Conservation (phyloP, 2,888 invertebrate species). For the Globia sparganii region DNA sequence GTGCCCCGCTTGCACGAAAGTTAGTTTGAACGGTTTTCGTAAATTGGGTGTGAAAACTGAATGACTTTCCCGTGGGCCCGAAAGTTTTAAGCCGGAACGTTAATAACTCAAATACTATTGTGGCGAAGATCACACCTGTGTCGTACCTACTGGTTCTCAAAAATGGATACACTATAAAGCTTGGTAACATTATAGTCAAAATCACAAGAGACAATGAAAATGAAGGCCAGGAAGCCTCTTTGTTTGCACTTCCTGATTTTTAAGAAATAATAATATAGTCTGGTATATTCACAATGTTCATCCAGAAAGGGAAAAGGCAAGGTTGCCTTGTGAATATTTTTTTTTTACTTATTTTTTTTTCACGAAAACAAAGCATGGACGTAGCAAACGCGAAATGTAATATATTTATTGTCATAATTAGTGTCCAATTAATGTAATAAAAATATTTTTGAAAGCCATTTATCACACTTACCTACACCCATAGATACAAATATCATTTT, state of each 20-base stretch:
- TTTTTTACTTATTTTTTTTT: no score
- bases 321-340: neutral
- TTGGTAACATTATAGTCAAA: neutral
- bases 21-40: slow-evolving; percentile 50
- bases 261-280: neutral
- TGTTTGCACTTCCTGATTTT: neutral
- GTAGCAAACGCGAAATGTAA: neutral
- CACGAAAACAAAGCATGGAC: neutral
- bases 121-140: slow-evolving; percentile 25
- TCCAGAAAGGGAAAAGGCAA: neutral
- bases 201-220: neutral
- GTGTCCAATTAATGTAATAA: neutral
- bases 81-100: slow-evolving; percentile 51
- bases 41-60: slow-evolving; percentile 54
- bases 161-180: neutral
- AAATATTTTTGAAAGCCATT: slow-evolving; percentile 9
- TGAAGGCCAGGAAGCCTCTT: no score
- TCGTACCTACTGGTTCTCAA: neutral
- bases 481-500: slow-evolving; percentile 44
- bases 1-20: slow-evolving; percentile 29
- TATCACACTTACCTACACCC: slow-evolving; percentile 10
- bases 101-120: slow-evolving; percentile 37
- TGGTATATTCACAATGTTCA: neutral
- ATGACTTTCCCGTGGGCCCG: slow-evolving; percentile 52
- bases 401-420: slow-evolving; percentile 8